phyloP scores from a whole-genome alignment of 2,888 invertebrate species.

The Clivina fossor region DNA sequence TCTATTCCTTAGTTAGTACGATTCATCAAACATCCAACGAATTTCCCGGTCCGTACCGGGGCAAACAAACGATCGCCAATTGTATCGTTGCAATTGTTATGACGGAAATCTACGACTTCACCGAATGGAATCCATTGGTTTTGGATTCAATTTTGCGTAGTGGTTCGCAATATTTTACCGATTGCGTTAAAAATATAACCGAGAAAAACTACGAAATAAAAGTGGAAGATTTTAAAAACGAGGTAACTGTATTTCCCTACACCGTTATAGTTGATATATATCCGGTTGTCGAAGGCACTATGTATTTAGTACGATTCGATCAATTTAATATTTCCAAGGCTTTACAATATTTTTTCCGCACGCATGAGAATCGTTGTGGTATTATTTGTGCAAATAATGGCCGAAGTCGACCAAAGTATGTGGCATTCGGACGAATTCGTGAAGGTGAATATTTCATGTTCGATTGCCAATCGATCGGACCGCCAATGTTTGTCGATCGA shows the following conservation, averaged over 20 bases:
- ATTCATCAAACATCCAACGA: slow-evolving; percentile 62
- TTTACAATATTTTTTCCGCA: slow-evolving; percentile 59
- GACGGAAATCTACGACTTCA: slow-evolving; percentile 57
- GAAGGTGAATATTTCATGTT: slow-evolving; percentile 66
- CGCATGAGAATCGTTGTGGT: slow-evolving; percentile 57
- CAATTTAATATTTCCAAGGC: slow-evolving; percentile 67
- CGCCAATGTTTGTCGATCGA: slow-evolving; percentile 62
- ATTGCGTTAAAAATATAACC: slow-evolving; percentile 55
- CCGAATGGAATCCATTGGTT: slow-evolving; percentile 65
- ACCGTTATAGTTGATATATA: slow-evolving; percentile 60
- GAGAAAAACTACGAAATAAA: slow-evolving; percentile 60
- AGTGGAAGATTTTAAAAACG: slow-evolving; percentile 59
- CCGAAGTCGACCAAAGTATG: slow-evolving; percentile 48
- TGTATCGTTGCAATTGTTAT: slow-evolving; percentile 57
- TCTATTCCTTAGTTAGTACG: slow-evolving; percentile 69
- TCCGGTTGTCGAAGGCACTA: slow-evolving; percentile 61
- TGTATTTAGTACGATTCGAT: slow-evolving; percentile 60
- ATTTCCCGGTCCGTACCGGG: too few species aligned
- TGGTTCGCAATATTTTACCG: slow-evolving; percentile 61
- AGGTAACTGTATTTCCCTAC: slow-evolving; percentile 61
- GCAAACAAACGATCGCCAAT: slow-evolving; percentile 65
- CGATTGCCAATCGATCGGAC: slow-evolving; percentile 64
- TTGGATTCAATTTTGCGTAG: slow-evolving; percentile 63
- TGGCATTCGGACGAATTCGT: slow-evolving; percentile 49
- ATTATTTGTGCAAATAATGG: slow-evolving; percentile 59